Percentiles rank a stretch among this genome's conserved stretches.
Conservation (phyloP, 2,113 vertebrate genomes). For the Hydrochoerus hydrochaeris region DNA sequence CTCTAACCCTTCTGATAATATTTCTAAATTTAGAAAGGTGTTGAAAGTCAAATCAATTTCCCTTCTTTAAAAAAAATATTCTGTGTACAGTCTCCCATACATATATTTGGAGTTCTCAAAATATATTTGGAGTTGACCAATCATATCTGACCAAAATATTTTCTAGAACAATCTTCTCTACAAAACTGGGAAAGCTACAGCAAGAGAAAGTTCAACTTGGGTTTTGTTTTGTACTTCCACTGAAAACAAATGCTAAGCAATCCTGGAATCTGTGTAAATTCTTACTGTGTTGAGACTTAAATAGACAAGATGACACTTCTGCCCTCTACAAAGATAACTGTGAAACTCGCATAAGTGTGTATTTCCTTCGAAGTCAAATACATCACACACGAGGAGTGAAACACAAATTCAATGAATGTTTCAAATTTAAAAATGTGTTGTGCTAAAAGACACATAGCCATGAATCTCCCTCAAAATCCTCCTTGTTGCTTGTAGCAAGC, state of each 20-base stretch:
- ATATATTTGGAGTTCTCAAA: background rate
- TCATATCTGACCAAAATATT: background rate
- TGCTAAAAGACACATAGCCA: background rate
- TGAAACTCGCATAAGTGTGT: background rate
- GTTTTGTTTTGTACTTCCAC: background rate
- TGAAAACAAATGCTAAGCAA: background rate
- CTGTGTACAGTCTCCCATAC: background rate
- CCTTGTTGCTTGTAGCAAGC: background rate
- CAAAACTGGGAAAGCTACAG: background rate
- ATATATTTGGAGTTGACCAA: no score
- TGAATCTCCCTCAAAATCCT: background rate
- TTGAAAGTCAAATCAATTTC: constrained; percentile 36
- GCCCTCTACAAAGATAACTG: background rate
- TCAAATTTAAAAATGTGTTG: background rate
- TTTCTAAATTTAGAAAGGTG: background rate
- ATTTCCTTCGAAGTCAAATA: background rate
- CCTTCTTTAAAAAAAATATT: constrained; percentile 65
- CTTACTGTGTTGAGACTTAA: background rate
- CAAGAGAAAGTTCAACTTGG: background rate
- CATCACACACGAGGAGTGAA: background rate
- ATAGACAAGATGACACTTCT: background rate
- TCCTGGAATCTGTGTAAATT: background rate
- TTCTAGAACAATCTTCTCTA: background rate
- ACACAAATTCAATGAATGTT: background rate
- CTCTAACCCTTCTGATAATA: background rate